Conservation (phyloP, 2,113 vertebrate genomes). For the Heptranchias perlo region DNA sequence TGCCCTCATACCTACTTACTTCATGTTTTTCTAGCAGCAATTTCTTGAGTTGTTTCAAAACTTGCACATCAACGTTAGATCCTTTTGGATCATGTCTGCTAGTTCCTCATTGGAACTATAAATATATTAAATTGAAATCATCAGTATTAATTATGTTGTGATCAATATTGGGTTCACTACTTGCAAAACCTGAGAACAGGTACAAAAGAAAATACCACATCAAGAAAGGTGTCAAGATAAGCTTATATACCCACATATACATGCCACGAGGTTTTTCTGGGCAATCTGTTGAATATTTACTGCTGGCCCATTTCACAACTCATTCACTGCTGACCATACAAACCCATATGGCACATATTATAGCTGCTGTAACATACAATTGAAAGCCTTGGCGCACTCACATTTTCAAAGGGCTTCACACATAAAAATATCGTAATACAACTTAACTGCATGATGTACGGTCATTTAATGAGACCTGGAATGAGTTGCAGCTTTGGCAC, state of each 20-base stretch:
- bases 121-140: not conserved
- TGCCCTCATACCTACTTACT: slow-evolving; percentile 54
- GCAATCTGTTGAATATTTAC: not conserved
- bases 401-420: not conserved
- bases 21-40: slow-evolving; percentile 92
- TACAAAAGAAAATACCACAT: not conserved
- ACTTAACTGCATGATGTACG: not conserved
- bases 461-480: not conserved
- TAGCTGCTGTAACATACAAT: not conserved
- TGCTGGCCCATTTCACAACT: not conserved
- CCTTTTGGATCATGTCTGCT: slow-evolving; percentile 71
- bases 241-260: not conserved
- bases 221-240: not conserved
- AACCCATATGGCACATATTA: not conserved
- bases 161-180: not conserved
- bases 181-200: not conserved
- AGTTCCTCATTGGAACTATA: slow-evolving; percentile 81
- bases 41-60: slow-evolving; percentile 86
- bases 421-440: not conserved
- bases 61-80: slow-evolving; percentile 81
- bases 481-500: not conserved
- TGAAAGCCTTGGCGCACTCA: not conserved
- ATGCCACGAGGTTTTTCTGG: not conserved
- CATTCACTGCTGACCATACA: not conserved
- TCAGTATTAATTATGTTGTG: not conserved